Percentiles rank a stretch among this genome's conserved stretches.
Evolutionary conservation across 2,797 vertebrate genomes (phyloP).

Genomic region (Gorsachius magnificus): DNA sequence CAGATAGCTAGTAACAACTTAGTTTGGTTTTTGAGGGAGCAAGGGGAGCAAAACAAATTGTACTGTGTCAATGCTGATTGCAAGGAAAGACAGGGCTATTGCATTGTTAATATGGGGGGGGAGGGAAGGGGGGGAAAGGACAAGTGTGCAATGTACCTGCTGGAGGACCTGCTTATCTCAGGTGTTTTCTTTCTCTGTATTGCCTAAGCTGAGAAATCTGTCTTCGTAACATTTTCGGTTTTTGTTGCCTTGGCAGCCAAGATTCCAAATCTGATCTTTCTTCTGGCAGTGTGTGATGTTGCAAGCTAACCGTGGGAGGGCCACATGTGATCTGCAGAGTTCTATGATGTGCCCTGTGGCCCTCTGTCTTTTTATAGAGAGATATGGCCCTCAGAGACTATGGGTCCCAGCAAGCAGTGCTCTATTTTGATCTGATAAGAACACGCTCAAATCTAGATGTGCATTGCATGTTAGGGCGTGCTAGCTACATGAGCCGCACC

Average conservation of each 20-base stretch:
- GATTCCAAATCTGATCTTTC: conserved; percentile 3
- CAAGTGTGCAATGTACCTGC: background rate
- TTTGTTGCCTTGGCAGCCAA: background rate
- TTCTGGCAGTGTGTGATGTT: background rate
- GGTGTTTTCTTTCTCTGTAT: background rate
- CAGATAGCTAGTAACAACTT: background rate
- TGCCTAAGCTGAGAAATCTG: background rate
- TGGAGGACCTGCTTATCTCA: background rate
- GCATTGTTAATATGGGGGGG: background rate
- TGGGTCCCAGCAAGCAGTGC: conserved; percentile 45
- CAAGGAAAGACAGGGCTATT: background rate
- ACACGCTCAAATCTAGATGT: background rate
- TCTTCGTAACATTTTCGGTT: background rate
- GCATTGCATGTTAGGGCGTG: background rate
- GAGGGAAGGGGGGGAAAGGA: background rate
- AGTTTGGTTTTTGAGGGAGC: background rate
- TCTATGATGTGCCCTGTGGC: conserved; percentile 34
- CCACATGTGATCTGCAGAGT: background rate
- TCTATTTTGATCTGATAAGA: conserved; percentile 47
- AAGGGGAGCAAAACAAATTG: background rate
- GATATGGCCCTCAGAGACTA: background rate
- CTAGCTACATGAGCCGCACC: background rate
- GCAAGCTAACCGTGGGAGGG: background rate
- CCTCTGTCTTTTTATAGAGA: background rate
- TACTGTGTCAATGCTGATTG: background rate